These are phyloP conservation scores for Otocyon megalotis DNA, from an alignment of 2,113 vertebrate species.

Conservation along the genomic window DNA sequence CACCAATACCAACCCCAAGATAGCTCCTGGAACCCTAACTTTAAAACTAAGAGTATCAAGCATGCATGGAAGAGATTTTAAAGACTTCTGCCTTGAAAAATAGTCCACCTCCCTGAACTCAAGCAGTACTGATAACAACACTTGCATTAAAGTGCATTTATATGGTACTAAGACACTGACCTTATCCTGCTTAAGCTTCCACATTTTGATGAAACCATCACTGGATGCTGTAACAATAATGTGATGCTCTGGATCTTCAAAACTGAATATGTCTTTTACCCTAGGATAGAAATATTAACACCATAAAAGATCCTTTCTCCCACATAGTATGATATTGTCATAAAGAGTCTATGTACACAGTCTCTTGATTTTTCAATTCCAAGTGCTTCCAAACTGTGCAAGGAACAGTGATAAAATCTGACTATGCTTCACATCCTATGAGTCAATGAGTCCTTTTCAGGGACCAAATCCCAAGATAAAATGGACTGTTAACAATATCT, in stretches of 20 bases:
- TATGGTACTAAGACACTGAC: conserved; percentile 78
- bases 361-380: background rate
- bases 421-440: background rate
- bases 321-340: background rate
- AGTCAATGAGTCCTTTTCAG: background rate
- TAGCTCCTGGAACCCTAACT: background rate
- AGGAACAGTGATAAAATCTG: background rate
- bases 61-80: background rate
- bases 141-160: background rate
- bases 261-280: conserved; percentile 94
- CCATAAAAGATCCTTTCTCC: background rate
- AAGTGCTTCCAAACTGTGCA: background rate
- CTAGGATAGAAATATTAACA: conserved; percentile 82
- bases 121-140: background rate
- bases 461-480: background rate
- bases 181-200: conserved; percentile 92
- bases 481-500: background rate
- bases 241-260: conserved; percentile 88
- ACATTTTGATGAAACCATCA: conserved; percentile 97
- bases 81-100: conserved; percentile 12
- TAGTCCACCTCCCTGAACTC: background rate
- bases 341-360: background rate
- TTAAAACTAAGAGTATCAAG: background rate
- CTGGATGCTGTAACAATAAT: conserved; percentile 96
- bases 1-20: background rate